phyloP scores from a whole-genome alignment of 2,113 vertebrate species.

The Gopherus flavomarginatus region DNA sequence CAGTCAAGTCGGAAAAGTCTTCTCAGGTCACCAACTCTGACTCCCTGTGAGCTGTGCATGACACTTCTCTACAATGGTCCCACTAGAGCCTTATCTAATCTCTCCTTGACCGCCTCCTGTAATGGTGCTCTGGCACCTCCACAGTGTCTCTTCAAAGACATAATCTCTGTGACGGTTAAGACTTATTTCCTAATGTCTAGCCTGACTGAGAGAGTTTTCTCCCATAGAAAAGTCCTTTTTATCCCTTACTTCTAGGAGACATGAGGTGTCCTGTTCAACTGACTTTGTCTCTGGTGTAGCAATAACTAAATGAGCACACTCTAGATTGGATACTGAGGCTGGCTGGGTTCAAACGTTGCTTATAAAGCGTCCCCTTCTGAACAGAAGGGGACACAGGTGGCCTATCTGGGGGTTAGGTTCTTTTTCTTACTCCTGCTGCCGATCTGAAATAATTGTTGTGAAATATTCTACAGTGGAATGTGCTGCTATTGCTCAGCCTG shows the following conservation, averaged over 20 bases:
- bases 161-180: not conserved
- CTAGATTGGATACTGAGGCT: not conserved
- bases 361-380: not conserved
- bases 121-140: rapidly evolving
- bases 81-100: not conserved
- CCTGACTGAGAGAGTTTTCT: not conserved
- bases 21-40: not conserved
- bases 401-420: not conserved
- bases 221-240: not conserved
- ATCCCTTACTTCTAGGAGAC: not conserved
- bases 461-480: slow-evolving; percentile 2
- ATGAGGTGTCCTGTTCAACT: not conserved
- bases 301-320: not conserved
- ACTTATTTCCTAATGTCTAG: not conserved
- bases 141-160: rapidly evolving
- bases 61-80: not conserved
- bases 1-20: not conserved
- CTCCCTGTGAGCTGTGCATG: not conserved
- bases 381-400: not conserved
- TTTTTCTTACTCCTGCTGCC: not conserved
- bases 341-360: not conserved
- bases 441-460: not conserved
- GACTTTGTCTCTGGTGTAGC: not conserved
- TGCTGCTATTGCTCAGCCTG: slow-evolving; percentile 3
- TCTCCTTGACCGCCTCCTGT: not conserved